Percentiles rank a stretch among this genome's conserved stretches.
These are phyloP conservation scores for Lithobates sylvaticus DNA, from an alignment of 2,797 vertebrate species.

Conservation along the genomic window DNA sequence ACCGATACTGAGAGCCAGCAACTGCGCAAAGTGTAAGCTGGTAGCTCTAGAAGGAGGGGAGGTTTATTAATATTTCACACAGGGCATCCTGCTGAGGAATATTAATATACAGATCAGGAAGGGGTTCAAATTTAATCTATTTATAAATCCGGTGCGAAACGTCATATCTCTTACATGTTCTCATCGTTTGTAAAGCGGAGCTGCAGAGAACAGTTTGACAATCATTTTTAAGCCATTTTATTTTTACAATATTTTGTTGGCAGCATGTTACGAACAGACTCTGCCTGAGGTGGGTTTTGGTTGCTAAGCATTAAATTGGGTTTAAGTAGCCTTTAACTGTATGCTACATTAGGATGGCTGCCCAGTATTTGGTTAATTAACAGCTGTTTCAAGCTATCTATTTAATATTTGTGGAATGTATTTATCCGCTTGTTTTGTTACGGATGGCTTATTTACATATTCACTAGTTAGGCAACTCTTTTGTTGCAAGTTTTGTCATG, in stretches of 20 bases:
- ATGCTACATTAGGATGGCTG: constrained; percentile 54
- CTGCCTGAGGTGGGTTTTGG: constrained; percentile 51
- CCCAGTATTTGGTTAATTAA: constrained; percentile 56
- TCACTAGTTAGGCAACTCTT: background rate
- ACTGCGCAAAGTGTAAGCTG: no score
- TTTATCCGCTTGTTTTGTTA: constrained; percentile 30
- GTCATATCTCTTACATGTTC: background rate
- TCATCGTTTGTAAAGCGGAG: background rate
- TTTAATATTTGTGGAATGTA: constrained; percentile 50
- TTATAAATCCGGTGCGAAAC: background rate
- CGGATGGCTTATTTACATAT: constrained; percentile 22
- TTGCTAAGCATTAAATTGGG: constrained; percentile 57
- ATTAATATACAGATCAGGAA: no score
- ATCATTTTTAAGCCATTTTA: constrained; percentile 33
- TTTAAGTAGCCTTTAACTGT: constrained; percentile 61
- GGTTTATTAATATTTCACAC: no score
- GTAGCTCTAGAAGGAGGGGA: no score
- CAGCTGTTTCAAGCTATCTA: constrained; percentile 54
- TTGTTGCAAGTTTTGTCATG: constrained; percentile 32
- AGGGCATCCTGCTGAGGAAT: no score
- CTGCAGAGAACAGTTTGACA: constrained; percentile 10
- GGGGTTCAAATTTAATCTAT: background rate
- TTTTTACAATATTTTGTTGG: constrained; percentile 47
- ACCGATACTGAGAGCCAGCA: no score
- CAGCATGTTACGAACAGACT: constrained; percentile 18